Evolutionary conservation across 1,140 invertebrate species (phyloP), one percentile per base, ranked within the genome.

Genomic region (Brachionus koreanus): DNA sequence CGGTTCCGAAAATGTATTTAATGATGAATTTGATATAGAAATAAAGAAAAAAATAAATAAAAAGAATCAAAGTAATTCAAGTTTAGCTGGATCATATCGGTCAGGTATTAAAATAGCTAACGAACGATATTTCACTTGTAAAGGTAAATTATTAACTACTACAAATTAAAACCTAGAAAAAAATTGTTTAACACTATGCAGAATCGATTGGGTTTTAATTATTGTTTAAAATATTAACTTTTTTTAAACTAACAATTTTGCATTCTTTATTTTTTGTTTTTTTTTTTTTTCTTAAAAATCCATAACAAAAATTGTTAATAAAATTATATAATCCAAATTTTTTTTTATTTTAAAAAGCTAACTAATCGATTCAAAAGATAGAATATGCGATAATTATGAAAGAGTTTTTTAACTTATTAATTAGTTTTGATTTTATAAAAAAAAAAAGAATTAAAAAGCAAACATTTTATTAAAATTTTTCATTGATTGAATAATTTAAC

Each of bases 1-100:
- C n/a, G 65, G 35, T n/a, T 69, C 65, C 1, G 65, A 69, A 69
- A 69, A 69, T 69, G 65, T 69, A 6, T 69, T 69, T 16, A 33
- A 69, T 39, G 65, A 69, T 23, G 65, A 65, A 65, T 65, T 33
- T 37, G 63, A 69, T 16, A 5, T 19, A 69, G 35, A 69, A n/a
- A 69, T 12, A 37, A 19, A 37, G 33, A 69, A 39, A 37, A 69
- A 69, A 37, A 0, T 69, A 16, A 6, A 39, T 7, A 3, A 5
- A 69, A 39, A 69, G 13, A 69, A 69, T 39, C 35, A 16, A 7
- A 69, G 35, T 69, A 37, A 19, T 37, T 39, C 65, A 10, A 69
- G 37, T 39, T 9, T 69, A 39, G 35, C 19, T 39, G 35, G 25
- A 33, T 65, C 63, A 33, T 25, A 57, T 19, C 49, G 19, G 19